phyloP scores from a whole-genome alignment of 2,888 invertebrate genomes.

The Doris montereyensis region DNA sequence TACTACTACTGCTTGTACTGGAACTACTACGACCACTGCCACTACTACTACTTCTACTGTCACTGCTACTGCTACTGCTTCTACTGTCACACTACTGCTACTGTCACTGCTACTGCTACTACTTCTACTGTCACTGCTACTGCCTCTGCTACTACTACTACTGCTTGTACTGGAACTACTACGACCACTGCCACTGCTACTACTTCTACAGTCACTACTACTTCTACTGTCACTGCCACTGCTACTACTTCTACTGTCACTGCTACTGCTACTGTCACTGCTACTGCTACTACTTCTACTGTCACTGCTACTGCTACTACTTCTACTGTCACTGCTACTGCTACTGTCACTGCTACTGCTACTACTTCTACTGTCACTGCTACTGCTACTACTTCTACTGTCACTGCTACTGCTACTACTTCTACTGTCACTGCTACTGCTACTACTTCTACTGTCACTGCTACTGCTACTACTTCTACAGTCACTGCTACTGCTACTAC shows the following conservation, averaged over 20 bases:
- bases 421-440: no score
- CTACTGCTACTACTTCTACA: no score
- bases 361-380: constrained; percentile 39
- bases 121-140: background rate
- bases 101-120: background rate
- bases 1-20: constrained; percentile 41
- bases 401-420: no score
- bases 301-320: constrained; percentile 39
- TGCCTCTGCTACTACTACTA: no score
- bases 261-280: background rate
- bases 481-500: no score
- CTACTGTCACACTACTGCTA: background rate
- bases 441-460: no score
- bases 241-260: background rate
- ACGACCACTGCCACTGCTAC: constrained; percentile 36
- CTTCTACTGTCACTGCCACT: constrained; percentile 16
- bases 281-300: constrained; percentile 33
- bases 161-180: constrained; percentile 39
- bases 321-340: constrained; percentile 33
- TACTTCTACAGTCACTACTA: constrained; percentile 34
- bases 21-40: constrained; percentile 39
- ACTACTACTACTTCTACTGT: constrained; percentile 30
- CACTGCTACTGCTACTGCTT: constrained; percentile 32
- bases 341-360: no score
- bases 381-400: constrained; percentile 40